Conservation (phyloP, 2,888 invertebrate genomes). For the Eristalinus aeneus region DNA sequence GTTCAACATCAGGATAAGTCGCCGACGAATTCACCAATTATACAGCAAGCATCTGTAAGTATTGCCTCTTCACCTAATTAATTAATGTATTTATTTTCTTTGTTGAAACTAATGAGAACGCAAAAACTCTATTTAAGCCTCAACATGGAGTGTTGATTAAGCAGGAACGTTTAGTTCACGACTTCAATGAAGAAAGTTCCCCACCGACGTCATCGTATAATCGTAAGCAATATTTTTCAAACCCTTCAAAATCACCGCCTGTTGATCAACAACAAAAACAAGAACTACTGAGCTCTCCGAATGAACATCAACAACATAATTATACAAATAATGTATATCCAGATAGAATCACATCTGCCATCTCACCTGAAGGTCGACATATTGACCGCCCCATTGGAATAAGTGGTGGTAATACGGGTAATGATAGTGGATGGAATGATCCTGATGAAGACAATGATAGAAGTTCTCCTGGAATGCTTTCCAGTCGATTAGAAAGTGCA, state of each 20-base stretch:
- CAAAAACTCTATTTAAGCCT: constrained; percentile 12
- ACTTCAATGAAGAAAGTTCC: constrained; percentile 54
- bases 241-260: constrained; percentile 40
- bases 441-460: constrained; percentile 59
- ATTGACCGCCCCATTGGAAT: constrained; percentile 12
- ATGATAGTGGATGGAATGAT: constrained; percentile 48
- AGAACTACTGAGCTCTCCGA: constrained; percentile 42
- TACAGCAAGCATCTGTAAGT: constrained; percentile 57
- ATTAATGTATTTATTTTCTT: background rate
- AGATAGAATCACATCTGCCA: constrained; percentile 38
- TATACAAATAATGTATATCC: constrained; percentile 52
- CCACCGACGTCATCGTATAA: constrained; percentile 35
- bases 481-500: constrained; percentile 30
- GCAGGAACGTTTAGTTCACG: constrained; percentile 55
- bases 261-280: constrained; percentile 52
- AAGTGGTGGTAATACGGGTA: constrained; percentile 6
- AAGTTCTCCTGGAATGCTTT: constrained; percentile 39
- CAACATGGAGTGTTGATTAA: constrained; percentile 50
- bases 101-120: too few species aligned
- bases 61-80: background rate
- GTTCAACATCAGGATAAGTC: constrained; percentile 59
- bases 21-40: constrained; percentile 35
- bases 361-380: constrained; percentile 44
- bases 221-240: constrained; percentile 46
- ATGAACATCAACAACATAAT: constrained; percentile 46